Percentiles rank a stretch among this genome's conserved stretches.
phyloP scores from a whole-genome alignment of 2,888 invertebrate genomes.

The Drosophila meridionalis region DNA sequence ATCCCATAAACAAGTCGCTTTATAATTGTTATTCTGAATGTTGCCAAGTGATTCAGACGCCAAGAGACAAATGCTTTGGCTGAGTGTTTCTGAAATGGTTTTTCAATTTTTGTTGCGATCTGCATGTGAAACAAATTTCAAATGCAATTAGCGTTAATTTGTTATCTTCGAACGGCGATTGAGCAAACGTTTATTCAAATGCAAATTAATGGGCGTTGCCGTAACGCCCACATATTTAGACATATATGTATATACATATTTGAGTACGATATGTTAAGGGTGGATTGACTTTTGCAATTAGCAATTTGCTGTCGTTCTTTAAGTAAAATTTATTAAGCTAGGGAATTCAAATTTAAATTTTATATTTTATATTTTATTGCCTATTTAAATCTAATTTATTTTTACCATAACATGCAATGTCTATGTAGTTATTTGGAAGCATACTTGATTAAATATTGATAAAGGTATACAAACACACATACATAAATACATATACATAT shows the following conservation, averaged over 20 bases:
- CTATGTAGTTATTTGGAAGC: slow-evolving; percentile 3
- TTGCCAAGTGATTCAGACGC: slow-evolving; percentile 56
- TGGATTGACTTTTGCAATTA: not conserved
- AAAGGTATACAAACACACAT: slow-evolving; percentile 26
- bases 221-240: slow-evolving; percentile 32
- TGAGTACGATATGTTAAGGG: not conserved
- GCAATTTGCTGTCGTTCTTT: too few species aligned
- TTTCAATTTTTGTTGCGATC: slow-evolving; percentile 1
- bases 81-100: slow-evolving; percentile 4
- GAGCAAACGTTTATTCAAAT: slow-evolving; percentile 35
- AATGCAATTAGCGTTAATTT: slow-evolving; percentile 69
- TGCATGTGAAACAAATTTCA: slow-evolving; percentile 28
- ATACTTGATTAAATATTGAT: slow-evolving; percentile 69
- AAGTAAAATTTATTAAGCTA: too few species aligned
- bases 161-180: slow-evolving; percentile 44
- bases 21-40: slow-evolving; percentile 13
- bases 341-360: not conserved
- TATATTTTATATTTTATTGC: not conserved
- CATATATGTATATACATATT: not conserved
- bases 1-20: slow-evolving; percentile 24
- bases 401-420: not conserved
- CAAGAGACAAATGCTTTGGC: slow-evolving; percentile 10
- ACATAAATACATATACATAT: slow-evolving; percentile 8
- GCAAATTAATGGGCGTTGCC: slow-evolving; percentile 42
- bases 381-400: not conserved